These are phyloP conservation scores for Eulithis prunata DNA, from an alignment of 2,888 invertebrate species.

Conservation along the genomic window DNA sequence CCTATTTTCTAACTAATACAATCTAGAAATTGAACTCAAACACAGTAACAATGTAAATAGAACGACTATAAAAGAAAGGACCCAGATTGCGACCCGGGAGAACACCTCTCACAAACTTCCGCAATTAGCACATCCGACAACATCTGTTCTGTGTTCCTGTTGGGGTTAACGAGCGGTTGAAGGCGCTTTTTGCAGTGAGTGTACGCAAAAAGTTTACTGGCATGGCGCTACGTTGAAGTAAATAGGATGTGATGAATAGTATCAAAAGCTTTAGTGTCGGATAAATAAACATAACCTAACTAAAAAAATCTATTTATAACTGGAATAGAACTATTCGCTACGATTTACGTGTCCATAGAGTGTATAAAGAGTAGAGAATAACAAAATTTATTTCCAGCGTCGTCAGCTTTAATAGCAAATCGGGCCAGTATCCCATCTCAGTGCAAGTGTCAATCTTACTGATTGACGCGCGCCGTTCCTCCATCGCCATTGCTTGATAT, in stretches of 20 bases:
- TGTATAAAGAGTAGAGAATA: not conserved
- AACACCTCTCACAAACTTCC: slow-evolving; percentile 57
- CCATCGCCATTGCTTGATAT: not conserved
- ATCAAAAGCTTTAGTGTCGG: slow-evolving; percentile 16
- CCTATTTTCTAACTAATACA: too few relatives aligned
- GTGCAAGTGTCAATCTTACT: slow-evolving; percentile 31
- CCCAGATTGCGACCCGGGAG: slow-evolving; percentile 40
- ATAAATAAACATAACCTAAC: slow-evolving; percentile 1
- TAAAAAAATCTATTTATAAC: not conserved
- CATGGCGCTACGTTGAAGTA: slow-evolving; percentile 12
- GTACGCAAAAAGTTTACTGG: slow-evolving; percentile 25
- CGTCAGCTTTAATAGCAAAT: slow-evolving; percentile 16
- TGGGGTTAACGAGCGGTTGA: slow-evolving; percentile 69
- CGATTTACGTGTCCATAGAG: not conserved
- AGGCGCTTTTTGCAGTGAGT: slow-evolving; percentile 43
- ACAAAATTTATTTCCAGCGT: not conserved
- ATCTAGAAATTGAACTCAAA: too few relatives aligned
- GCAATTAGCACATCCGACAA: slow-evolving; percentile 64
- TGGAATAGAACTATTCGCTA: not conserved
- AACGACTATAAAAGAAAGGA: slow-evolving; percentile 42
- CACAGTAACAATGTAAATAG: slow-evolving; percentile 27
- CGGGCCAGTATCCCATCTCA: slow-evolving; percentile 29
- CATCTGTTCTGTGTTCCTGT: slow-evolving; percentile 60
- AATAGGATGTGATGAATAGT: slow-evolving; percentile 20
- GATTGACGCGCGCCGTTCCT: slow-evolving; percentile 31